Conservation (phyloP, 2,113 vertebrate species). For the Neomonachus schauinslandi region DNA sequence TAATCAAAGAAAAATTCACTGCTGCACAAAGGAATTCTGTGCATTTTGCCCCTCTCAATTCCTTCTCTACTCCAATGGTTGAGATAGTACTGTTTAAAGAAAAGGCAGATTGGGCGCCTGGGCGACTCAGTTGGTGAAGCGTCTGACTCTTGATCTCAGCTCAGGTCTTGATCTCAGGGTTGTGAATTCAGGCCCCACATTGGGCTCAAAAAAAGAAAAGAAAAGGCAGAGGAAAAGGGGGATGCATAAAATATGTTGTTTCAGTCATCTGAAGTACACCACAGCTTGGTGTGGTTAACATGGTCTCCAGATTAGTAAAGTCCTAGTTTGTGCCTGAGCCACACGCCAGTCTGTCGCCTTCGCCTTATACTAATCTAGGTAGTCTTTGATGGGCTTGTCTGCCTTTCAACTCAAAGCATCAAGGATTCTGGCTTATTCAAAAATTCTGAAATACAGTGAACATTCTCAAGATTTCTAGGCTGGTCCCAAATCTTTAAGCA, state of each 20-base stretch:
- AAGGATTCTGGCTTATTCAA: conserved; percentile 42
- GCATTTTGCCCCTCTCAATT: not conserved
- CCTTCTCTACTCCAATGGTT: not conserved
- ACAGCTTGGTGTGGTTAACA: conserved; percentile 62
- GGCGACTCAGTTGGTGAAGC: not conserved
- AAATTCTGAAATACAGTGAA: conserved; percentile 37
- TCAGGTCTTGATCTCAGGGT: not conserved
- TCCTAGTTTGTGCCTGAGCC: conserved; percentile 22
- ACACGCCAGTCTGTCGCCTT: conserved; percentile 19
- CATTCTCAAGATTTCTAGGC: conserved; percentile 56
- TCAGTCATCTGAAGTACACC: not conserved
- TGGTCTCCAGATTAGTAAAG: conserved; percentile 70
- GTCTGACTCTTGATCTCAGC: not conserved
- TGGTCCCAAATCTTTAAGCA: conserved; percentile 21
- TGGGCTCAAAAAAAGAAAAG: not conserved
- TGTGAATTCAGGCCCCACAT: not conserved
- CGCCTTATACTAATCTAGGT: conserved; percentile 66
- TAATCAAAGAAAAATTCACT: not conserved
- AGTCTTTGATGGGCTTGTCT: conserved; percentile 66
- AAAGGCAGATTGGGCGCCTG: not conserved
- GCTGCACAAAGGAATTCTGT: not conserved
- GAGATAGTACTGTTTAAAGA: not conserved
- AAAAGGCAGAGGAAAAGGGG: not conserved
- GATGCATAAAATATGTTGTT: not conserved
- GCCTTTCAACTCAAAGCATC: conserved; percentile 67